phyloP scores from a whole-genome alignment of 1,140 invertebrate species.

The Eriocheir sinensis region DNA sequence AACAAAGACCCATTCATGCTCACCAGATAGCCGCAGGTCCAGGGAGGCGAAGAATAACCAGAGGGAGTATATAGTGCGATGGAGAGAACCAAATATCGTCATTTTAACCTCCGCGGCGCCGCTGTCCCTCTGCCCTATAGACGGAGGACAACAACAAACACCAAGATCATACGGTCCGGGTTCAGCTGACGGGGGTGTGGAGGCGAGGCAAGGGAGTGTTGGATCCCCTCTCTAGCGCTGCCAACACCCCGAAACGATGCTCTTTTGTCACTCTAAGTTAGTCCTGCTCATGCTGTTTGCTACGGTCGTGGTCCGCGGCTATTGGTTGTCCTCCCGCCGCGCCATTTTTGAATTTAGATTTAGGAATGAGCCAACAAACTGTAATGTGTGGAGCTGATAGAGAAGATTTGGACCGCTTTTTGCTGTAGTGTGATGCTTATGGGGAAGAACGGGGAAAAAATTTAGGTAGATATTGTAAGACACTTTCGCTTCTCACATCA shows the following conservation, averaged over 20 bases:
- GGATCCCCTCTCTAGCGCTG: neutral
- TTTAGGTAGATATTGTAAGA: no score
- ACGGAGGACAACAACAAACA: neutral
- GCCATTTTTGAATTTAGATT: no score
- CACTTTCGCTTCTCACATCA: no score
- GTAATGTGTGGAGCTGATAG: no score
- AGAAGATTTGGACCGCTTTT: no score
- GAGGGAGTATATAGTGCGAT: neutral
- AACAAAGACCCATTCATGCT: neutral
- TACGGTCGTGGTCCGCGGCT: neutral
- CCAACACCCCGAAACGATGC: neutral
- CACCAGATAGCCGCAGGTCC: neutral
- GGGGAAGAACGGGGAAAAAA: no score
- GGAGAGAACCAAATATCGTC: neutral
- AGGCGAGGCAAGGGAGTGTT: neutral
- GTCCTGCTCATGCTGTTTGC: neutral
- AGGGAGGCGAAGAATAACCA: neutral
- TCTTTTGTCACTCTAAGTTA: neutral
- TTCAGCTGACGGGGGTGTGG: no score
- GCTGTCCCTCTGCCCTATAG: neutral
- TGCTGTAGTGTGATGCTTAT: no score
- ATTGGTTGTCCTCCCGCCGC: neutral
- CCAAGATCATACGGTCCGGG: neutral
- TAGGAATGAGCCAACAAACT: no score
- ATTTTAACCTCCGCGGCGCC: conserved; percentile 7